Evolutionary conservation across 2,888 invertebrate species (phyloP), one percentile per base, ranked within the genome.

Genomic region (Ganaspis brasiliensis): DNA sequence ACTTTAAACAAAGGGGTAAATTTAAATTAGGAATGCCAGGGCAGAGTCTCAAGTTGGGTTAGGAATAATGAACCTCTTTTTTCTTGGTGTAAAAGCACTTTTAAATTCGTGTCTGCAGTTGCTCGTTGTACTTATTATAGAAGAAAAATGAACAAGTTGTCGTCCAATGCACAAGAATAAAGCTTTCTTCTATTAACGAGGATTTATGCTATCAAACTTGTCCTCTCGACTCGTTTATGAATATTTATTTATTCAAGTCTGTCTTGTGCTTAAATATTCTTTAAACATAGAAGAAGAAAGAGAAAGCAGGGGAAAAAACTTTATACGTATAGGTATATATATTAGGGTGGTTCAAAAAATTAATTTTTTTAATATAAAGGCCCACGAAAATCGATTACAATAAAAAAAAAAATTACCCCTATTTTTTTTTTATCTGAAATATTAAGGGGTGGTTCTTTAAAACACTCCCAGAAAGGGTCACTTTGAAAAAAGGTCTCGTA

Each of bases 181-280:
- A 56, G 45, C 45, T 45, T 56, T 21, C 10, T 21, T 10, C 21
- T n/a, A 5, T 55, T 55, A 55, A 56, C 12, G 52, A 52, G 52
- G 12, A 52, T 52, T 52, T 19, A 52, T 52, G 52, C n/a, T 9
- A 19, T 19, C 52, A 52, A 52, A 52, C 16, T 52, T 52, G 10
- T 40, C 1, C 12, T 4, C 35, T 40, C 40, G 40, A 40, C 40
- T 52, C 52, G 52, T 52, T 57, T 35, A 9, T 35, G 16, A 59
- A 59, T 16, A 59, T 59, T 59, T 35, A 59, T 35, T 59, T n/a
- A n/a, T n/a, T 59, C 5, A 35, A 35, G 59, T 16, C 16, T 16
- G 59, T 10, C 16, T 16, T 6, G 10, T 8, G 59, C 16, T 59
- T 16, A 59, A 59, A 59, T 59, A 35, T 59, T 59, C 35, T 9